Evolutionary conservation across 2,797 vertebrate species (phyloP), one percentile per base, ranked within the genome.

Genomic region (Dicrostonyx torquatus): DNA sequence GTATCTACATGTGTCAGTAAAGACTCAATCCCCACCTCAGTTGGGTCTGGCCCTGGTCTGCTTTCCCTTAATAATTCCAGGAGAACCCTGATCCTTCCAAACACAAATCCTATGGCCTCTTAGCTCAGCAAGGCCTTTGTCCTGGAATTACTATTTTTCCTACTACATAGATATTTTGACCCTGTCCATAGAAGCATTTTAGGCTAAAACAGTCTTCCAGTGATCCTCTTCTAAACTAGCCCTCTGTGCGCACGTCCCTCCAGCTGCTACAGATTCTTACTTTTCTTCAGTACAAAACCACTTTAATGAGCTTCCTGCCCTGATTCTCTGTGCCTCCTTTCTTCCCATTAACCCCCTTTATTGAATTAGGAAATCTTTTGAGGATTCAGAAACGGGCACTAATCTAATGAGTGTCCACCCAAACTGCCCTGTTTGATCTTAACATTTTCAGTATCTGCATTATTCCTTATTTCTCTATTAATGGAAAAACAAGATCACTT

Each of bases 181-280:
- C 72, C 40, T 64, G 53, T 43, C 60, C 73, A 17, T 11, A 79
- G 88, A 95, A 79, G 64, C 50, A 14, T 90, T 87, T 77, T 77
- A 70, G 26, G 82, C 53, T 64, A 53, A 87, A 94, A 78, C 78
- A 73, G 8, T 20, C 72, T 82, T 73, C 4, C 0, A 79, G 31
- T 86, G 94, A 97, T 90, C 95, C 87, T 89, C 78, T 95, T 24
- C 40, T 72, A 78, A 79, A 89, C 29, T 15, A 79, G 89, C 40
- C 66, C 14, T 92, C 48, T 86, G 58, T 72, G 84, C 53, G 5
- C 70, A 26, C 0, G 22, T 62, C 84, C 55, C 80, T 79, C n/a
- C 60, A 45, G 70, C 89, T 82, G 79, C 34, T 37, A 8, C 79
- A 15, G 37, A 8, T n/a, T 43, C 73, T 91, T 76, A 76, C 91